Evolutionary conservation across 2,797 vertebrate species (phyloP), one percentile per base, ranked within the genome.

Genomic region (Fratercula arctica): DNA sequence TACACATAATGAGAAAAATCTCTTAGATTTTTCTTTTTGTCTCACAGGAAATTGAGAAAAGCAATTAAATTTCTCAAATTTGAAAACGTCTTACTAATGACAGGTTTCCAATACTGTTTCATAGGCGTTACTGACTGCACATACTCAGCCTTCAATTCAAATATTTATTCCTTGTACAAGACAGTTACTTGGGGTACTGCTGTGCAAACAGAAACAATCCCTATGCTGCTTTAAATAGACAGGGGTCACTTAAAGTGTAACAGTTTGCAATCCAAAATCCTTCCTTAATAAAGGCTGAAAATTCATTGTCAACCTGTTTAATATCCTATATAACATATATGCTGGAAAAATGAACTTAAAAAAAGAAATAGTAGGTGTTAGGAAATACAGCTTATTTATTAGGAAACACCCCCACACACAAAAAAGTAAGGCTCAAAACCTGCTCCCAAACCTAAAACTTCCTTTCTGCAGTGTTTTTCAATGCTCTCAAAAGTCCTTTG

Each of bases 11-110:
- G 19, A 48, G 53, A 53, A 95, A 96, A 88, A 90, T 76, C 39
- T 78, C 64, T 73, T 53, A 60, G 33, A 67, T 81, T 87, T 95
- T 95, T 87, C 85, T 78, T 80, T 86, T 85, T 74, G 37, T 72
- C 46, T 90, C 80, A 80, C 43, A 89, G 95, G 84, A 97, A 97
- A 97, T 93, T 93, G 46, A 77, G 69, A 75, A 97, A 96, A 85
- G 53, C 43, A 87, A 93, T 89, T 92, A 93, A 90, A 90, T 89
- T 90, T 60, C 72, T 96, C 91, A 96, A 78, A 87, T 85, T 85
- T 89, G 56, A 91, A 95, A 93, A 91, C 54, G 87, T 77, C 86
- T 86, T 89, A 50, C 37, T 68, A 90, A 86, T 64, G 80, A 89
- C 77, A 88, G 59, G 43, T 96, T 97, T 74, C 75, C 87, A 89